Evolutionary conservation across 2,113 vertebrate species (phyloP).

Genomic region (Toxotes jaculatrix): DNA sequence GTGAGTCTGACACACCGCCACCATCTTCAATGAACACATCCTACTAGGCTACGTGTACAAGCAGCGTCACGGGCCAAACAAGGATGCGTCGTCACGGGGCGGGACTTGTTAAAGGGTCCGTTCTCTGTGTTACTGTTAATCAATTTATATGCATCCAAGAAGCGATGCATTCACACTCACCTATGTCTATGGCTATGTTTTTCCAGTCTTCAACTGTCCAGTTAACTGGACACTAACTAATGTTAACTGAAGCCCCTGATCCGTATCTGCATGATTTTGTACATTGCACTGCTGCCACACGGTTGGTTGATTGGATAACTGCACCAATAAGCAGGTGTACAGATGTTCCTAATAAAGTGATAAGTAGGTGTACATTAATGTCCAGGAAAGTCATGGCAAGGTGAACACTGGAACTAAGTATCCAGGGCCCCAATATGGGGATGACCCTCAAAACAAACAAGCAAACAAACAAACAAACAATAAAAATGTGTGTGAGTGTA

Average conservation of each 20-base stretch:
- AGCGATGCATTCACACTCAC: not conserved
- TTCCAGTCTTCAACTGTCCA: too few species aligned
- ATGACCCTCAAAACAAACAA: not conserved
- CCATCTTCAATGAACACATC: constrained; percentile 91
- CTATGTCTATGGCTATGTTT: too few species aligned
- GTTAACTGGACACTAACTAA: too few species aligned
- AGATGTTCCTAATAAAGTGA: too few species aligned
- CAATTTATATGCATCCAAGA: not conserved
- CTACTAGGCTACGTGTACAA: constrained; percentile 92
- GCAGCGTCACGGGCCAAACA: constrained; percentile 85
- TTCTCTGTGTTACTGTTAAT: not conserved
- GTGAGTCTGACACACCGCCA: constrained; percentile 81
- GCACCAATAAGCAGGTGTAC: too few species aligned
- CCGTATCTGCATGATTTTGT: too few species aligned
- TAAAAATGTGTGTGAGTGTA: too few species aligned
- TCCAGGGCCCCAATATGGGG: too few species aligned
- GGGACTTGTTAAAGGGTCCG: constrained; percentile 38
- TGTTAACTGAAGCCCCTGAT: not conserved
- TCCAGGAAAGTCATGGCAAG: not conserved
- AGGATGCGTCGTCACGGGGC: constrained; percentile 58
- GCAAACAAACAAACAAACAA: too few species aligned
- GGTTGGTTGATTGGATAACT: too few species aligned
- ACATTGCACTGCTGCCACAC: too few species aligned
- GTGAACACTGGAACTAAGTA: too few species aligned
- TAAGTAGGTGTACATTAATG: not conserved